Base-by-base conservation (phyloP, 2,113 vertebrate genomes). In the Boulengeromyrus knoepffleri region DNA sequence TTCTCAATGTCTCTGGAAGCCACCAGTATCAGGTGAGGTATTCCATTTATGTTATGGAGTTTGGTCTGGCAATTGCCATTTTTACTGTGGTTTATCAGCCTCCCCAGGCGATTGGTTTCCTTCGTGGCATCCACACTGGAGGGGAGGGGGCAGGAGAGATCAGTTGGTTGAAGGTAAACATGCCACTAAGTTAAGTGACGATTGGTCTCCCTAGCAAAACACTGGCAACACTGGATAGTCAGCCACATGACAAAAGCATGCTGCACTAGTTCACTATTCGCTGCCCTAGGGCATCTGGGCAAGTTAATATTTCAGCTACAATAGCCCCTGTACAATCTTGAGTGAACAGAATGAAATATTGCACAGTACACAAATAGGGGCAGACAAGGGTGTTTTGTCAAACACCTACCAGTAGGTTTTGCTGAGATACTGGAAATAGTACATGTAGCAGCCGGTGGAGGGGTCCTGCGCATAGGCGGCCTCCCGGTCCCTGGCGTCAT, bases 401-500 rank as follows among this genome's bases (percentile, higher is more conserved):
- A 5, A 91, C 97, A 96, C 74, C 36, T 91, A 99, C 98, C 98
- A 99, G 95, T 98, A 99, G 0, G 97, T 98, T 95, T 98, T 99
- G 91, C 95, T 96, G 91, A 97, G 95, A 93, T 97, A 98, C 93
- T 97, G 97, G 93, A 99, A 99, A 91, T 99, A 99, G 94, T 99
- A 99, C 98, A 99, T 99, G 93, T 99, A 99, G 96, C 98, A 99
- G 94, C 98, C 98, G 0, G 97, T 97, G 89, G 96, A 94, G 12
- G 98, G 97, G 89, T 99, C 97, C 89, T 96, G 94, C 13, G 97
- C 96, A 0, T 99, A 99, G 45, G 96, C 66, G 1, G 95, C 96
- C 91, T 99, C 98, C 89, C 97, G 94, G 39, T 92, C 96, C 92
- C 96, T 99, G 89, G 98, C 98, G 0, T 98, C 99, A 0, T 96